These are phyloP conservation scores for Lates calcarifer DNA, from an alignment of 2,113 vertebrate species.

Conservation along the genomic window DNA sequence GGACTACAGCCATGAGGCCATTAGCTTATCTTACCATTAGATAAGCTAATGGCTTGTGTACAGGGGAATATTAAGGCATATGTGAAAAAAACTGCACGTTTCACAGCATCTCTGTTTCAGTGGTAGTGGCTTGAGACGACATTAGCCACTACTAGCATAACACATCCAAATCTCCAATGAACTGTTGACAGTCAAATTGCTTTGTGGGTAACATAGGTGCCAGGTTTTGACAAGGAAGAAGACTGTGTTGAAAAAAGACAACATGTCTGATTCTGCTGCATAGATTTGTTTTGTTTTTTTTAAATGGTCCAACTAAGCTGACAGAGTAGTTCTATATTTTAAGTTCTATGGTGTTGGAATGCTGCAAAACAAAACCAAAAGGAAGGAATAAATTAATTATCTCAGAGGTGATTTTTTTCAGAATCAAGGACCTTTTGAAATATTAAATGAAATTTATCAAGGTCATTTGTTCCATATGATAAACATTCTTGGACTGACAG, in stretches of 20 bases:
- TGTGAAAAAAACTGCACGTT: neutral
- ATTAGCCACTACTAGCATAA: neutral
- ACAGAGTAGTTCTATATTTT: too few relatives aligned
- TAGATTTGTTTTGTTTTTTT: neutral
- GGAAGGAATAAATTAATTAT: conserved; percentile 15
- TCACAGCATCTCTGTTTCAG: neutral
- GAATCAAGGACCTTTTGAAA: conserved; percentile 43
- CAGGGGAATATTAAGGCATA: too few relatives aligned
- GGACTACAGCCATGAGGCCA: neutral
- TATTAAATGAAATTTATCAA: conserved; percentile 34
- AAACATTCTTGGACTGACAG: conserved; percentile 3
- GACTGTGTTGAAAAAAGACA: neutral
- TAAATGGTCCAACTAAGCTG: neutral
- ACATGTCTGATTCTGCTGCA: neutral
- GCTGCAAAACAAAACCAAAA: too few relatives aligned
- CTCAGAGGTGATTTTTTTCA: conserved; percentile 27
- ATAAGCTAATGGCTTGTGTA: too few relatives aligned
- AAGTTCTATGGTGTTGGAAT: too few relatives aligned
- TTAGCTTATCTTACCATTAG: neutral
- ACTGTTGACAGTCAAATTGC: neutral
- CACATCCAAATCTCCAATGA: neutral
- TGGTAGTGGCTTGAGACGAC: neutral
- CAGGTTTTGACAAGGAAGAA: neutral
- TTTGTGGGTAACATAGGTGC: neutral
- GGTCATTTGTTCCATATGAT: conserved; percentile 23